Percentiles rank a stretch among this genome's conserved stretches.
Conservation (phyloP, 2,797 vertebrate genomes). For the Leptoclinus maculatus region DNA sequence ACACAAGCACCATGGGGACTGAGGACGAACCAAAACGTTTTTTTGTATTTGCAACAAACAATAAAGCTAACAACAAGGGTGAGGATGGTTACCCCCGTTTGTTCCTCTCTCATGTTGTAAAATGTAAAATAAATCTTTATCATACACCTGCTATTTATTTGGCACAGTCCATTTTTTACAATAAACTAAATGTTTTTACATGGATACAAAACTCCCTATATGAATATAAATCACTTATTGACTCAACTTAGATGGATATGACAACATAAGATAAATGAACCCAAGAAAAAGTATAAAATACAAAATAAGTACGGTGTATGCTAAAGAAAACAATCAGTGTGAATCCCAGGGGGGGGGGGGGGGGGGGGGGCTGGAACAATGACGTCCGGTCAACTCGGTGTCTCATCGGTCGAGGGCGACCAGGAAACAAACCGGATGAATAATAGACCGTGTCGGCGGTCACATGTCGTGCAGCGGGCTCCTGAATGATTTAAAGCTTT, state of each 20-base stretch:
- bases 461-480: conserved; percentile 74
- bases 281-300: not conserved
- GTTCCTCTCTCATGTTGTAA: not conserved
- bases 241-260: not conserved
- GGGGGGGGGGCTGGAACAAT: not conserved
- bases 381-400: conserved; percentile 31
- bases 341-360: not conserved
- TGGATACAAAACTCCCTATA: not conserved
- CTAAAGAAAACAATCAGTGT: no score
- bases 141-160: not conserved
- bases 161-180: not conserved
- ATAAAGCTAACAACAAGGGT: not conserved
- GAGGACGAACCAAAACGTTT: not conserved
- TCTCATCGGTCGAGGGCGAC: conserved; percentile 14
- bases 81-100: not conserved
- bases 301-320: not conserved
- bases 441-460: conserved; percentile 67
- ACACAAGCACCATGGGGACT: not conserved
- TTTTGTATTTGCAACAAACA: not conserved
- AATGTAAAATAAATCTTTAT: not conserved
- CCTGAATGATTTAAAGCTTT: conserved; percentile 82
- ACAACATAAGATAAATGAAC: not conserved
- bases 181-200: not conserved
- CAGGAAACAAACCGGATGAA: conserved; percentile 68
- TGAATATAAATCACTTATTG: not conserved